Base-by-base conservation (phyloP, 2,113 vertebrate genomes). In the Erythrocercus mccallii region DNA sequence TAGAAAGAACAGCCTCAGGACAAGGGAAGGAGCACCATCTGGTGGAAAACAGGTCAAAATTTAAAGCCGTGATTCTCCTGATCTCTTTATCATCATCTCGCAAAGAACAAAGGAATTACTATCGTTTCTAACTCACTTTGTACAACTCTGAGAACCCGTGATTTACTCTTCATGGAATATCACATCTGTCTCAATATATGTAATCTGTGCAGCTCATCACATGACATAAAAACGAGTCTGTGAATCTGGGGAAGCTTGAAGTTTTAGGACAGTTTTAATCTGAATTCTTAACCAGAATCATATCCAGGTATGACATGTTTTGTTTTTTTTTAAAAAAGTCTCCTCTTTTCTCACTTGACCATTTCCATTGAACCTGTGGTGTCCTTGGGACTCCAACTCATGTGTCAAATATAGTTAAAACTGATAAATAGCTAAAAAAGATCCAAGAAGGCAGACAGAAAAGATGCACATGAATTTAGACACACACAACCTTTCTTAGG, bases 21-120 rank as follows among this genome's bases (percentile, higher is more conserved):
- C 56, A 95, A 94, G 45, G 72, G 85, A 92, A 96, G 81, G 83
- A 92, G 88, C 72, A 90, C 98, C 98, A 97, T 88, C 98, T 97
- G 45, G 87, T 97, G 98, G 96, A 81, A 4, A 45, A 9, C 1
- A 27, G 15, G 11, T 48, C 35, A 54, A 85, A 71, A 66, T 38
- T 17, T 51, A 85, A 72, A 80, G 42, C 11, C 18, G 8, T 7
- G 7, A 30, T 47, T 58, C 30, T 60, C 23, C 21, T 20, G 40
- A 31, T 30, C 18, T 35, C 12, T 53, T 61, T 20, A 8, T 70
- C 15, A 21, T 51, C 20, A 15, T 5, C 8, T 54, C 37, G n/a
- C 33, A 62, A 81, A 93, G 22, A 77, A 51, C 5, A 35, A 71
- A 54, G 10, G 22, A 58, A 8, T 64, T 65, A 13, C 23, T 73